Conservation (phyloP, 1,140 invertebrate genomes). For the Dendrolimus kikuchii region DNA sequence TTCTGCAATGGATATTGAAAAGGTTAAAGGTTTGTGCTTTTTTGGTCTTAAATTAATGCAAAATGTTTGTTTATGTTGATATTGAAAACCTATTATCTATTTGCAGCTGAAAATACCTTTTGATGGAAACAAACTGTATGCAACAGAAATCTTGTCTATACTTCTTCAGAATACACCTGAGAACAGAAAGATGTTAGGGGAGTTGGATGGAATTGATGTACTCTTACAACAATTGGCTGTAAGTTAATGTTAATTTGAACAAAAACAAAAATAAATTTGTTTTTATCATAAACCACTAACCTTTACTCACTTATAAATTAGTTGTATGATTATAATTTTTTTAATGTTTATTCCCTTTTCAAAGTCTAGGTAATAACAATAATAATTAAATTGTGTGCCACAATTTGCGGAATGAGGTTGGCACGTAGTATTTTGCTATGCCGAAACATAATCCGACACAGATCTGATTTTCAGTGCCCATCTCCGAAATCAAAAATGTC, state of each 20-base stretch:
- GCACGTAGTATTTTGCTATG: too few relatives aligned
- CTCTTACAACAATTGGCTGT: constrained; percentile 95
- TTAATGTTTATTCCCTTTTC: too few relatives aligned
- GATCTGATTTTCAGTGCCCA: too few relatives aligned
- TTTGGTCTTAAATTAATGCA: constrained; percentile 1
- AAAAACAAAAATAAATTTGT: too few relatives aligned
- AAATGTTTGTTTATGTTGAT: neutral
- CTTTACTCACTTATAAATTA: too few relatives aligned
- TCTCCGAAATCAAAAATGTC: too few relatives aligned
- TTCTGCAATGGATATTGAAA: constrained; percentile 94
- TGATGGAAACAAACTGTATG: constrained; percentile 97
- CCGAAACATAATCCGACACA: too few relatives aligned
- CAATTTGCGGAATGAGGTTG: too few relatives aligned
- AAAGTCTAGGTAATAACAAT: too few relatives aligned
- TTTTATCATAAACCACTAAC: too few relatives aligned
- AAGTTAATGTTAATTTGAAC: constrained; percentile 43
- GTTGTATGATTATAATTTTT: too few relatives aligned
- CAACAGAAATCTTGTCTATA: constrained; percentile 96
- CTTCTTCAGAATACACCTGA: constrained; percentile 92
- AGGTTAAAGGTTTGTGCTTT: constrained; percentile 77
- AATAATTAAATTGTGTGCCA: too few relatives aligned
- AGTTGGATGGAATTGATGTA: constrained; percentile 97
- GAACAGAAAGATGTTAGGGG: constrained; percentile 88
- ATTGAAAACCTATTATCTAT: neutral
- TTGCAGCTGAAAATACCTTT: constrained; percentile 83